Conservation (phyloP, 2,888 invertebrate species). For the Napeogenes inachia region DNA sequence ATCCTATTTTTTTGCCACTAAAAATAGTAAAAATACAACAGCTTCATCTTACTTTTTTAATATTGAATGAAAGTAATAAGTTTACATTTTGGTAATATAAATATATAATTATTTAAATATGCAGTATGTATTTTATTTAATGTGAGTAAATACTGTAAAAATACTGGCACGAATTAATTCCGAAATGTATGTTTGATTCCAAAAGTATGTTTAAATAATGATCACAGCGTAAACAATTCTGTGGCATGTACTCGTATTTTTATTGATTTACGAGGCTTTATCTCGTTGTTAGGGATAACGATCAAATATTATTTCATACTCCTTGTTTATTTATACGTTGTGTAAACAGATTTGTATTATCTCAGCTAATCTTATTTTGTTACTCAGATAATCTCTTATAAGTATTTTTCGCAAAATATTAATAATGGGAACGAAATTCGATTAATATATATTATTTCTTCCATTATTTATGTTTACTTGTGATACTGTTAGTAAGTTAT, state of each 20-base stretch:
- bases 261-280: not conserved
- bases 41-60: too few species aligned
- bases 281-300: constrained; percentile 21
- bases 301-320: constrained; percentile 71
- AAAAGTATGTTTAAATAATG: constrained; percentile 1
- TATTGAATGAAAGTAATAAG: too few species aligned
- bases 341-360: constrained; percentile 67
- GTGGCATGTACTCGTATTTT: not conserved
- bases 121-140: too few species aligned
- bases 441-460: not conserved
- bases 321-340: constrained; percentile 46
- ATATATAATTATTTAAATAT: too few species aligned
- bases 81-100: too few species aligned
- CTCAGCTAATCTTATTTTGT: constrained; percentile 58
- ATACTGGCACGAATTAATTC: not conserved
- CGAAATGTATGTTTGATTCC: not conserved
- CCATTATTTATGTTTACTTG: too few species aligned
- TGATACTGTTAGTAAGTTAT: too few species aligned
- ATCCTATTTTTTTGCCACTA: constrained; percentile 61
- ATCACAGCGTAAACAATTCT: not conserved
- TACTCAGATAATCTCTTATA: constrained; percentile 48
- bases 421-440: not conserved
- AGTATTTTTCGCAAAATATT: constrained; percentile 19
- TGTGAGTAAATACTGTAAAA: too few species aligned
- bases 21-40: constrained; percentile 32